Base-by-base conservation (phyloP, 2,113 vertebrate species). In the Plecturocebus donacophilus region DNA sequence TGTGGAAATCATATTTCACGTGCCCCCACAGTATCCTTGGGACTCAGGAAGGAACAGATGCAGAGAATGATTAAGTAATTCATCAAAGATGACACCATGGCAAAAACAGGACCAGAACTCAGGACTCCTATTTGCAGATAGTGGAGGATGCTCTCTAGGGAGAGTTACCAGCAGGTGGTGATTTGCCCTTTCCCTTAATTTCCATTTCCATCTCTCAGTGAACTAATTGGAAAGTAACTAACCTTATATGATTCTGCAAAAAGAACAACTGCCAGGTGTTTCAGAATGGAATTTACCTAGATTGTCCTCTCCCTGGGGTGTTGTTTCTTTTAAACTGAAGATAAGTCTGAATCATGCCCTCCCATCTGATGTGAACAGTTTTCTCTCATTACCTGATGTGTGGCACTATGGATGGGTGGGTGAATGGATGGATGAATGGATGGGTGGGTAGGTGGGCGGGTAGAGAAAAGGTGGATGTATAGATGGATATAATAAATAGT, bases 1-100 rank as follows among this genome's bases (percentile, higher is more conserved):
- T 14, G 54, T 30, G 25, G 70, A 90, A 54, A n/a, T 80, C 71
- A 80, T 40, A n/a, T 75, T 68, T 42, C 56, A 86, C 75, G 30
- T 45, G 10, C 13, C 19, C 49, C 38, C 7, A 7, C 9, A n/a
- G 66, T 86, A 87, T 88, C 56, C 35, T 61, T 38, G 79, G 56
- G 45, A 54, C 77, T 93, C 87, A 86, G 83, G 80, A 93, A 88
- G 83, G 54, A 96, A 81, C 40, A 96, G 80, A 66, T 86, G 71
- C 45, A 71, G 79, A 49, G 27, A 16, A 12, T 68, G 80, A 95
- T 95, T 68, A 90, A 91, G 82, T 89, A 75, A 95, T 96, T 93
- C 52, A 87, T 89, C 92, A 87, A 86, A 94, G 79, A 93, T 84
- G 80, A 54, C 79, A 93, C 9, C 9, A 4, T 5, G 23, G 61